phyloP scores from a whole-genome alignment of 35 echinoderm and acorn worm genomes.

The Ophioderma brevispina region DNA sequence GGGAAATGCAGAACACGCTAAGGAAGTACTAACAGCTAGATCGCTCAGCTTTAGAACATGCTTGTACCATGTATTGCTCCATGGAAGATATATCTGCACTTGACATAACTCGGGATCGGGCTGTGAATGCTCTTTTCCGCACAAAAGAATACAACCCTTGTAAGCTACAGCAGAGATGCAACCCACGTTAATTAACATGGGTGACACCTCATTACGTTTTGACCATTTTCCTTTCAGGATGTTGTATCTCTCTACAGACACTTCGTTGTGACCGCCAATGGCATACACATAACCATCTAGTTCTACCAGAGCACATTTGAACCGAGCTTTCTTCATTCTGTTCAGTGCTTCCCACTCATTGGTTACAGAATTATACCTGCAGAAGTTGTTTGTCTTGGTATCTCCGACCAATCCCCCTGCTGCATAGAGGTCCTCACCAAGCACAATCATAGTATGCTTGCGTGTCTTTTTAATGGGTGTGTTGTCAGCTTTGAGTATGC shows the following conservation, averaged over 20 bases:
- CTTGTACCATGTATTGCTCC: background rate
- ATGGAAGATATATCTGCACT: background rate
- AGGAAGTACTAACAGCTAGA: background rate
- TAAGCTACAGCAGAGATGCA: background rate
- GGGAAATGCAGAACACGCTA: background rate
- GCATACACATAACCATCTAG: background rate
- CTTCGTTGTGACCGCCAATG: background rate
- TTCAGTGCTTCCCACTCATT: background rate
- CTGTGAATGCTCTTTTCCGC: background rate
- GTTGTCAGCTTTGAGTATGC: no score
- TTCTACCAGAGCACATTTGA: background rate
- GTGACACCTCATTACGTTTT: background rate
- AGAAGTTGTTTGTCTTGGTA: background rate
- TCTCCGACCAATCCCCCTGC: background rate
- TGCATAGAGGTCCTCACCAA: background rate
- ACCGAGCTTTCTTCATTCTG: background rate
- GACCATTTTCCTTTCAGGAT: background rate
- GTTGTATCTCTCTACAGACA: background rate
- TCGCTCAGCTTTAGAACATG: background rate
- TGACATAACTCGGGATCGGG: background rate
- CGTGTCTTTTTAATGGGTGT: no score
- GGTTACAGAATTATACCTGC: background rate
- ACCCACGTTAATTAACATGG: background rate
- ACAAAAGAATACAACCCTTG: background rate
- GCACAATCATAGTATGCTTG: background rate